A percentile compares a stretch with the other conserved stretches of the same genome.
Conservation (phyloP, 2,113 vertebrate genomes). For the Tetrax tetrax region DNA sequence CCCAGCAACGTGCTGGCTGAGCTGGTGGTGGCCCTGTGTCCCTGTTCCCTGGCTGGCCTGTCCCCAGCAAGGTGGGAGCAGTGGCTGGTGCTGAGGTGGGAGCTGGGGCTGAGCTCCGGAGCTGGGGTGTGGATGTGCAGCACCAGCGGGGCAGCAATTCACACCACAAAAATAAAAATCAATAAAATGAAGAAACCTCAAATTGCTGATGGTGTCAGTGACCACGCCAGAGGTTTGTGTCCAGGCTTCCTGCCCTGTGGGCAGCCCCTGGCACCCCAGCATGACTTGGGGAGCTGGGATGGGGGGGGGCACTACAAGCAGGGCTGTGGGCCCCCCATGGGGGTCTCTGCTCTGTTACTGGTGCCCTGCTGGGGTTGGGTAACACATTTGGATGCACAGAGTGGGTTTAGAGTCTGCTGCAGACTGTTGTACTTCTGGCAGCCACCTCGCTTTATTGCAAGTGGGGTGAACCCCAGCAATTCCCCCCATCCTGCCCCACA, state of each 20-base stretch:
- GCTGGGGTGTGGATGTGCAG: background rate
- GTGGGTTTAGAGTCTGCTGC: background rate
- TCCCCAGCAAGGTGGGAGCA: background rate
- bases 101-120: background rate
- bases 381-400: too few relatives aligned
- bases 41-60: background rate
- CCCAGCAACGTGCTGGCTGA: background rate
- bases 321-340: background rate
- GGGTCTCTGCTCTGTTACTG: background rate
- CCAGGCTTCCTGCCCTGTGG: background rate
- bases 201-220: accelerated
- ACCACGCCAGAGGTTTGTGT: accelerated
- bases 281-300: too few relatives aligned
- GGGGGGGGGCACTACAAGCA: background rate
- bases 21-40: background rate
- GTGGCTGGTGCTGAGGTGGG: background rate
- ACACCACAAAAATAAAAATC: background rate
- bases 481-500: background rate
- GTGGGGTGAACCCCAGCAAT: background rate
- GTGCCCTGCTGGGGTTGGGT: background rate
- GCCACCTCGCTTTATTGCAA: background rate
- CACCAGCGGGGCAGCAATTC: background rate
- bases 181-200: background rate
- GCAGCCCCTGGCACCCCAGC: background rate
- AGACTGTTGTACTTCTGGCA: background rate